Base-by-base conservation (phyloP, 2,113 vertebrate species). In the Vidua chalybeata region DNA sequence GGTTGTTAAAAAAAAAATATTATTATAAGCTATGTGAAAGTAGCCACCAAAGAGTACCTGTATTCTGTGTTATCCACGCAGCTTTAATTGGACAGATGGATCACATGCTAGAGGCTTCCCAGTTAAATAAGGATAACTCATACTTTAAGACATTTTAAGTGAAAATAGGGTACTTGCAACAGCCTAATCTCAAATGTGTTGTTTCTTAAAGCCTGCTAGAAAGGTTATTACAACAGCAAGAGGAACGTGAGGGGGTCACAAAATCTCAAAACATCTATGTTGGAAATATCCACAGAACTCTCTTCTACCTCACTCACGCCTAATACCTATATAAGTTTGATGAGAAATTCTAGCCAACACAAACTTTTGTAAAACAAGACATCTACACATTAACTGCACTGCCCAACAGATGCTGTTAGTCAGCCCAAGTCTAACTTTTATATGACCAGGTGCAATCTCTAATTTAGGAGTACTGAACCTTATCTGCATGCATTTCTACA, bases 11-110 rank as follows among this genome's bases (percentile, higher is more conserved):
- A 39, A 63, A 68, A 62, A 4, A 4, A 2, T 35, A 46, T 41
- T 93, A 91, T 91, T 93, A 80, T 68, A 84, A 93, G 26, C 61
- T 78, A 16, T 63, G 56, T 68, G 77, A 87, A 92, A 95, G 52
- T 28, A 87, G 46, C 64, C 93, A 93, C 56, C 13, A 68, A 94
- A 62, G 3, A 71, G 59, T 93, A 97, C 95, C 96, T 96, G 94
- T 81, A 56, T 28, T 71, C 73, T 86, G 63, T 24, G 75, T 45
- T 39, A 85, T 45, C 21, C 37, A 71, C 89, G 55, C 22, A 71
- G 33, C 52, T 89, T 77, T 59, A 41, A 89, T 16, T 84, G 84
- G 80, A 51, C 12, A 89, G 43, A 88, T 55, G 45, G n/a, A 74
- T 86, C 76, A 55, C 49, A 37, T 21, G 35, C 35, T 63, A 86